Conservation (phyloP, 2,888 invertebrate species). For the Eristalis tenax region DNA sequence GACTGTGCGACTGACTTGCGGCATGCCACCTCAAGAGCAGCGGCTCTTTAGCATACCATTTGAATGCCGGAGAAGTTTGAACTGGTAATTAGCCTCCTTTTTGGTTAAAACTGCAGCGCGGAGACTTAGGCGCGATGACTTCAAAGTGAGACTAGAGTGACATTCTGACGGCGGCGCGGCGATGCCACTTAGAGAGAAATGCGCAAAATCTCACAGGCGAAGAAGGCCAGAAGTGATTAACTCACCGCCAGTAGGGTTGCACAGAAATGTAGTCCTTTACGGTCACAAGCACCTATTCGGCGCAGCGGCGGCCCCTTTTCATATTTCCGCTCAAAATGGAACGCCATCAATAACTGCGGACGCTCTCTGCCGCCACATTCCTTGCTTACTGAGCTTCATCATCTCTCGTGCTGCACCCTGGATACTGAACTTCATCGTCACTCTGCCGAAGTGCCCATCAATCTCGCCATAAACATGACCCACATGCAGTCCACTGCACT, state of each 20-base stretch:
- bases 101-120: not conserved
- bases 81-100: not conserved
- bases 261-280: not conserved
- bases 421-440: too few species aligned
- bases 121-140: not conserved
- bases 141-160: not conserved
- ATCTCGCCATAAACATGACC: too few species aligned
- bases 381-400: too few species aligned
- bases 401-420: too few species aligned
- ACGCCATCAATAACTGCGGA: too few species aligned
- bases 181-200: not conserved
- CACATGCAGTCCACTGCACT: too few species aligned
- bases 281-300: not conserved
- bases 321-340: too few species aligned
- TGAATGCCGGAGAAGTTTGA: not conserved
- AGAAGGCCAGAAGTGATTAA: not conserved
- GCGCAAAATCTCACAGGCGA: not conserved
- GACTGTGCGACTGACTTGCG: not conserved
- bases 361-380: too few species aligned
- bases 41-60: not conserved
- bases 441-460: too few species aligned
- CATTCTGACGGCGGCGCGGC: not conserved
- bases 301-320: too few species aligned
- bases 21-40: conserved; percentile 9
- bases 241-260: not conserved